phyloP scores from a whole-genome alignment of 2,113 vertebrate genomes.

The Gulo gulo region DNA sequence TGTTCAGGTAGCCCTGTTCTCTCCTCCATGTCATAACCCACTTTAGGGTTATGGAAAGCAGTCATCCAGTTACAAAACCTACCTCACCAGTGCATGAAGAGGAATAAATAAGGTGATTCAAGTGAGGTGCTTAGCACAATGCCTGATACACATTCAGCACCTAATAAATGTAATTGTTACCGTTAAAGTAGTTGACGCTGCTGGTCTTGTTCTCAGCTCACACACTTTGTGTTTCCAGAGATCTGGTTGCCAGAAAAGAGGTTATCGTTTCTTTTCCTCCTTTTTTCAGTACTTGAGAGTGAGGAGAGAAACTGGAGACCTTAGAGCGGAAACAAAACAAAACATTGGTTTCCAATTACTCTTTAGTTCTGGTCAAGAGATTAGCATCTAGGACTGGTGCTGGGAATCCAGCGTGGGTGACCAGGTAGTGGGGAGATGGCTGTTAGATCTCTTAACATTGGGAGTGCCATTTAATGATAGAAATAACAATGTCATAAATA shows the following conservation, averaged over 20 bases:
- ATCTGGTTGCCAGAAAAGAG: neutral
- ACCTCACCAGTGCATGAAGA: neutral
- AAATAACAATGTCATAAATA: neutral
- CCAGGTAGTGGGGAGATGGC: neutral
- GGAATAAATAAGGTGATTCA: neutral
- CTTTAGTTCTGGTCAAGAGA: neutral
- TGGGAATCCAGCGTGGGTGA: rapidly evolving
- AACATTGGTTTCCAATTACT: neutral
- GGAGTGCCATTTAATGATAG: neutral
- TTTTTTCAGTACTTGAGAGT: neutral
- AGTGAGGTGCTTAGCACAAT: neutral
- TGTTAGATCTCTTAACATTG: neutral
- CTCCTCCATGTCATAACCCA: neutral
- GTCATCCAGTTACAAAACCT: neutral
- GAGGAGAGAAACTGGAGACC: neutral
- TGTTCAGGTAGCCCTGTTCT: neutral
- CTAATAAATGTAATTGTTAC: neutral
- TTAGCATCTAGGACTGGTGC: neutral
- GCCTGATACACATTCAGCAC: neutral
- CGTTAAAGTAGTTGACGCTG: neutral
- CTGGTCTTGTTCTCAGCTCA: neutral
- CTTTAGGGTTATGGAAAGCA: neutral
- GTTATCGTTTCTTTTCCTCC: neutral
- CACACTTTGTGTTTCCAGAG: neutral
- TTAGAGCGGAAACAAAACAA: neutral